Evolutionary conservation across 2,888 invertebrate species (phyloP), one percentile per base, ranked within the genome.

Genomic region (Sphecodes monilicornis): DNA sequence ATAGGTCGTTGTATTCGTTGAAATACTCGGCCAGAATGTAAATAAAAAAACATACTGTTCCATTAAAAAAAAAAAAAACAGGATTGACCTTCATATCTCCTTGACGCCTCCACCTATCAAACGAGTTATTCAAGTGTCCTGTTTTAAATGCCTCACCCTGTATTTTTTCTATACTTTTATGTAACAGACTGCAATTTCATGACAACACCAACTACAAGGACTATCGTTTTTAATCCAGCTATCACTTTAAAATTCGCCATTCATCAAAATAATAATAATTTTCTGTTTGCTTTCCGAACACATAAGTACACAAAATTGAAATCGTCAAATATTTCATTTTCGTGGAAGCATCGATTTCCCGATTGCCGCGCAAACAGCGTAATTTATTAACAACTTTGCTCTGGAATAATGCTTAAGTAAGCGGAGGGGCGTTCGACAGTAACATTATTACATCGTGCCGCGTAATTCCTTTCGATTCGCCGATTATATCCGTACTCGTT

Each of bases 391-490:
- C 32, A 32, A 64, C 18, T 64, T 64, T 32, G 29, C 64, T 1
- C 6, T 32, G 1, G 64, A 64, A 64, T 64, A 32, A 64, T 32
- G 32, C 32, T 32, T 10, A 4, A 18, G 10, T 29, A 32, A 64
- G 32, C 64, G 64, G 64, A 64, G 32, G 18, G 64, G 3, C 29
- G 32, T 16, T 8, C 64, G 64, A 64, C 1, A 18, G 18, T 32
- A 64, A 64, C 32, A 32, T 64, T 18, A 29, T 32, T 64, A 32
- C 32, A 64, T 22, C 10, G 32, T 64, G 16, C 32, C 8, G 18
- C 18, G 32, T 64, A 64, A 39, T 68, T 68, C 39, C 39, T 68
- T 39, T 39, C 68, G 68, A 39, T 68, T 36, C 68, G 22, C 39
- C 39, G 36, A 32, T 36, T 22, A 72, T 32, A 72, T 32, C 50